Conservation (phyloP, 1,140 invertebrate species). For the Lasioglossum baleicum region DNA sequence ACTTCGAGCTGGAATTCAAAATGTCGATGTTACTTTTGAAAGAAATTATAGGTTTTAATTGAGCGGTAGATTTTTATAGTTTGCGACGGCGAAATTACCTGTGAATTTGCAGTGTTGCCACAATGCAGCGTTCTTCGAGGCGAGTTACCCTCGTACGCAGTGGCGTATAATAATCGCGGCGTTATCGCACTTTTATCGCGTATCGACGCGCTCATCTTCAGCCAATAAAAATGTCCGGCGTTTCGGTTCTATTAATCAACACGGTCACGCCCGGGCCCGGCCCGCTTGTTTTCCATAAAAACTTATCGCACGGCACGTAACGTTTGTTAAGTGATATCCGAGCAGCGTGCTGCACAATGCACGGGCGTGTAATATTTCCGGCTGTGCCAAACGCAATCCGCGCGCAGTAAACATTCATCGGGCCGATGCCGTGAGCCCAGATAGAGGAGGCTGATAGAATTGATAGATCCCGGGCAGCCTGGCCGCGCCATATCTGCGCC, state of each 20-base stretch:
- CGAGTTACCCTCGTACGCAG: neutral
- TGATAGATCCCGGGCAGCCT: conserved; percentile 60
- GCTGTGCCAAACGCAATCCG: conserved; percentile 57
- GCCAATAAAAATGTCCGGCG: conserved; percentile 41
- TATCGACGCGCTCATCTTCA: conserved; percentile 45
- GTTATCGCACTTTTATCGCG: conserved; percentile 43
- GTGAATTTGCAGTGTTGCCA: no score
- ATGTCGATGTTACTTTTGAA: neutral
- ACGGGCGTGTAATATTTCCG: conserved; percentile 56
- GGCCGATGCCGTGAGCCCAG: conserved; percentile 28
- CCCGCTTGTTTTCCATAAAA: conserved; percentile 44
- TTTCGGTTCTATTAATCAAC: conserved; percentile 47
- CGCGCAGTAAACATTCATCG: conserved; percentile 62
- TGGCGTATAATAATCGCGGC: conserved; percentile 27
- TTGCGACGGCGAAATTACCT: no score
- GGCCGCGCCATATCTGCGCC: conserved; percentile 21
- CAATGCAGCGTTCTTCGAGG: no score
- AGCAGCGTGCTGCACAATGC: conserved; percentile 33
- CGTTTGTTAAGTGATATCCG: conserved; percentile 57
- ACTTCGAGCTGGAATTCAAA: neutral
- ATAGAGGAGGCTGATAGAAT: conserved; percentile 55
- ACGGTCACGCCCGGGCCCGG: conserved; percentile 25
- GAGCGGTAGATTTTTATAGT: no score
- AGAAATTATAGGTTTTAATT: no score
- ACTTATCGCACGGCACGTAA: conserved; percentile 29